phyloP scores from a whole-genome alignment of 2,888 invertebrate species.

The Cotesia congregata region DNA sequence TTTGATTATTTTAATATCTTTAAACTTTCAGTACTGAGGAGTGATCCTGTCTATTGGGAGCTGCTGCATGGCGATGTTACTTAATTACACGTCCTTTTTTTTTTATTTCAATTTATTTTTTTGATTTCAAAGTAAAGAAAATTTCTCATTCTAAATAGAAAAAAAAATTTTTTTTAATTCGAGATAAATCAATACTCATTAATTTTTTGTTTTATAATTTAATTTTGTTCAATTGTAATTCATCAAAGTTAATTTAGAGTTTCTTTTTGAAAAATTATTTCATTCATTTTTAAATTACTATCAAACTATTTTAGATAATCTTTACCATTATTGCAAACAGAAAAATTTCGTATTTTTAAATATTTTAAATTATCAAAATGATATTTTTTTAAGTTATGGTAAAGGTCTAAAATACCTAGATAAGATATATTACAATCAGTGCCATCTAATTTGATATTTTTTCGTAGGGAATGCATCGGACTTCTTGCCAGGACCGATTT shows the following conservation, averaged over 20 bases:
- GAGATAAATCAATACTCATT: background rate
- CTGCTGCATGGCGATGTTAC: constrained; percentile 64
- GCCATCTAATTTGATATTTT: constrained; percentile 59
- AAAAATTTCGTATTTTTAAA: constrained; percentile 6
- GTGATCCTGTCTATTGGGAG: constrained; percentile 63
- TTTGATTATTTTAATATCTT: constrained; percentile 70
- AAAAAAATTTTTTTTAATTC: background rate
- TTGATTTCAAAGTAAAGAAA: background rate
- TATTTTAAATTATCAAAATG: background rate
- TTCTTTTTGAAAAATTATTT: constrained; percentile 15
- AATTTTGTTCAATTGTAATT: background rate
- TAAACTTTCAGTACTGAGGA: constrained; percentile 69
- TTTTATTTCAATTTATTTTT: constrained; percentile 35
- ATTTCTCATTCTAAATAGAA: background rate
- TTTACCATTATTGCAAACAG: constrained; percentile 41
- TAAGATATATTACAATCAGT: constrained; percentile 34
- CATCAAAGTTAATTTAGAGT: constrained; percentile 12
- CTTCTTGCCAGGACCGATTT: constrained; percentile 81
- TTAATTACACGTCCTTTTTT: constrained; percentile 54
- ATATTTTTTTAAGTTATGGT: constrained; percentile 48
- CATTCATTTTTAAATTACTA: background rate
- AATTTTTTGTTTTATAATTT: background rate
- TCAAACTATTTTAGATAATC: constrained; percentile 36
- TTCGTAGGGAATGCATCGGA: constrained; percentile 70
- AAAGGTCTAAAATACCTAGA: constrained; percentile 48